Evolutionary conservation across 1,140 invertebrate species (phyloP), one percentile per base, ranked within the genome.

Genomic region (Coenobita brevimanus): DNA sequence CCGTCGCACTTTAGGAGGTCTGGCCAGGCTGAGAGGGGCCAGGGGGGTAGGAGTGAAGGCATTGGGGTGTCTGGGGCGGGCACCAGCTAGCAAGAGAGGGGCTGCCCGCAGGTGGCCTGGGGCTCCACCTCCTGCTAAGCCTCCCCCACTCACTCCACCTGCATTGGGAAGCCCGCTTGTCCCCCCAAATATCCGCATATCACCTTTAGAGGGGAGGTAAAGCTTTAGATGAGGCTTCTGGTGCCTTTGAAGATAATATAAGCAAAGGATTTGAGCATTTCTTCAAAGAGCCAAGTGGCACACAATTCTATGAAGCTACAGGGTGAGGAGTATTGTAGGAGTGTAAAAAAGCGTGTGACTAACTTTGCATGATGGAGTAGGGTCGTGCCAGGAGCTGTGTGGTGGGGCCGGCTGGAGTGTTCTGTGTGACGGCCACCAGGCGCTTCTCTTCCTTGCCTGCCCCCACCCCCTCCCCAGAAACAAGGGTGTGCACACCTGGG

Each of bases 361-460:
- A 87, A 87, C 85, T 87, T 87, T 87, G 85, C 85, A 87, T 87
- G 85, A 87, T 87, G 85, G 85, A 87, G 78, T 87, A 87, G 30
- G 85, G 85, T 87, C 85, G 79, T 50, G 85, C 78, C 62, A 87
- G 64, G 43, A 87, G 85, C 46, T 87, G 85, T 57, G 85, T 69
- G 50, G 85, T 57, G 43, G 85, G 85, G 27, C 64, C 85, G 69
- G 38, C 67, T 38, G 85, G 85, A 30, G 60, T 46, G 27, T 80
- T 80, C 46, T 87, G 85, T 67, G 85, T 81, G 46, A 87, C 79
- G 60, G 85, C 60, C 50, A 87, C 69, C 33, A 87, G 76, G 36
- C 85, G 43, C 62, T 87, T 87, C 57, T 87, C 85, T n/a, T 87
- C 85, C 78, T 87, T 87, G 46, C 85, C 76, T 33, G 57, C 30